A percentile compares a stretch with the other conserved stretches of the same genome.
Evolutionary conservation across 2,888 invertebrate species (phyloP).

Genomic region (Glyphotaelius pellucidus): DNA sequence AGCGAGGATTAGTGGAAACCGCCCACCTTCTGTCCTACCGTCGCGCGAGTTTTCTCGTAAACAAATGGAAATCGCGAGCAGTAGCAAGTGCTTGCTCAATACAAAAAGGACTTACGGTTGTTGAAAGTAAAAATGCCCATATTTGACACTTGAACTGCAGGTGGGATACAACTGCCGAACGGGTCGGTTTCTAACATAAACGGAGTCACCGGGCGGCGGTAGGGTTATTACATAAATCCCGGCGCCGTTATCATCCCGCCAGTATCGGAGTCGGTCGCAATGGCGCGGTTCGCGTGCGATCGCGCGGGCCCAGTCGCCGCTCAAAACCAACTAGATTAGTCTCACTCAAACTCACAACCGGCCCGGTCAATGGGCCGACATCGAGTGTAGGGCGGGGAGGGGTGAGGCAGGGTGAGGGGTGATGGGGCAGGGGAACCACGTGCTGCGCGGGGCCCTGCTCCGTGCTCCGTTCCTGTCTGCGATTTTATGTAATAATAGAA

Average conservation of each 20-base stretch:
- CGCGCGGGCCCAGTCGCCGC: background rate
- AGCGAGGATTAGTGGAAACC: slow-evolving; percentile 44
- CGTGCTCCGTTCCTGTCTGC: slow-evolving; percentile 5
- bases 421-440: slow-evolving; percentile 42
- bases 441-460: slow-evolving; percentile 45
- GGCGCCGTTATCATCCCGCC: slow-evolving; percentile 48
- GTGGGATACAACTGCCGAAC: background rate
- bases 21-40: slow-evolving; percentile 36
- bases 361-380: slow-evolving; percentile 33
- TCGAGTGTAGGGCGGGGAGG: slow-evolving; percentile 12
- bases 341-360: slow-evolving; percentile 34
- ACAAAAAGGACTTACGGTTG: slow-evolving; percentile 54
- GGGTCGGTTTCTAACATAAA: background rate
- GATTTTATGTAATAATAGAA: background rate
- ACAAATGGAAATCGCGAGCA: slow-evolving; percentile 45
- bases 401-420: slow-evolving; percentile 8
- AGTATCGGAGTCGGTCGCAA: slow-evolving; percentile 21
- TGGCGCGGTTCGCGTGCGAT: slow-evolving; percentile 16
- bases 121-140: slow-evolving; percentile 55
- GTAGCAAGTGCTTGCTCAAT: background rate
- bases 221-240: slow-evolving; percentile 56
- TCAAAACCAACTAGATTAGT: slow-evolving; percentile 36
- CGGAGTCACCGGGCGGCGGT: slow-evolving; percentile 1
- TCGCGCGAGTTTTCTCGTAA: slow-evolving; percentile 41
- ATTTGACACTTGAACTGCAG: slow-evolving; percentile 15